Conservation (phyloP, 2,797 vertebrate species). For the Paguma larvata region DNA sequence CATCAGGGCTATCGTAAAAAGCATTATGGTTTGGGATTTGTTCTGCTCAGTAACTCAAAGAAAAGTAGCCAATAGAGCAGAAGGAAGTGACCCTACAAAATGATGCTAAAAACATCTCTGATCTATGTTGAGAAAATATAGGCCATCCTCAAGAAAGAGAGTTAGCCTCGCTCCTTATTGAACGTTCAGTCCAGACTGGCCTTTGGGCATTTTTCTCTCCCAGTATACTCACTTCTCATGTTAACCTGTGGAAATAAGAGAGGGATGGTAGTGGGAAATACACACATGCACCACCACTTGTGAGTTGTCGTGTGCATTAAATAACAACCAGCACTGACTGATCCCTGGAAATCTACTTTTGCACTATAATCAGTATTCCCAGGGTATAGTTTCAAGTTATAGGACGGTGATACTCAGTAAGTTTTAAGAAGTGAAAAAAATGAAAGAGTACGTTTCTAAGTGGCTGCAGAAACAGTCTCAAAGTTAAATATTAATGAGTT, state of each 20-base stretch:
- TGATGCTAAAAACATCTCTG: neutral
- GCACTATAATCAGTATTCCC: neutral
- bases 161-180: neutral
- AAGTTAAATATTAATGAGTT: slow-evolving; percentile 55
- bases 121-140: neutral
- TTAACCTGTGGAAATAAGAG: neutral
- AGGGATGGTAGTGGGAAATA: neutral
- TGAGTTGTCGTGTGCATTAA: neutral
- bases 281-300: neutral
- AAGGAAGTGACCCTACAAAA: slow-evolving; percentile 13
- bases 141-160: neutral
- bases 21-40: neutral
- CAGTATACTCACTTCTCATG: neutral
- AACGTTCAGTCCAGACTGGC: neutral
- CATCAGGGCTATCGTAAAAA: neutral
- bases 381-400: neutral
- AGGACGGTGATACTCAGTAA: slow-evolving; percentile 4
- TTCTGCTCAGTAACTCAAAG: neutral
- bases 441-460: slow-evolving; percentile 53
- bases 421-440: neutral
- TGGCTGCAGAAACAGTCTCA: slow-evolving; percentile 28
- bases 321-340: neutral
- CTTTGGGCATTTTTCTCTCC: neutral
- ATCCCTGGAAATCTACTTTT: neutral
- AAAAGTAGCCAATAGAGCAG: neutral